Base-by-base conservation (phyloP, 2,888 invertebrate species). In the Lasioglossum oenotherae region DNA sequence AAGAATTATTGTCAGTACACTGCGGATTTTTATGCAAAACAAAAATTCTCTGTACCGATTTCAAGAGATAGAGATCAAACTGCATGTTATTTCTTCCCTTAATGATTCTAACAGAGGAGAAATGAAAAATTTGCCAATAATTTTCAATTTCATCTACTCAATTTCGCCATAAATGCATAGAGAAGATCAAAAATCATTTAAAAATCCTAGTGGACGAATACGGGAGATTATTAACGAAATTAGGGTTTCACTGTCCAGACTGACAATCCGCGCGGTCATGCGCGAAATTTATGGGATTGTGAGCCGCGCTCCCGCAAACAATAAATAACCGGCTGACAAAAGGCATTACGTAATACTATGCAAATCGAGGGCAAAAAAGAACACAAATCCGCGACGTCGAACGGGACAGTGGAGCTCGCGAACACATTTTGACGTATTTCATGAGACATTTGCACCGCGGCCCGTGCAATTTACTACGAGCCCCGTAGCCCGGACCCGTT, bases 371-470 rank as follows among this genome's bases (percentile, higher is more conserved):
- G 57, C 27, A 4, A 14, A 2, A 38, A 53, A 67, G 31, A 10
- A 67, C 31, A 46, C 16, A 46, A 57, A 60, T 53, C 10, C 35
- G 60, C 27, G 27, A 60, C 49, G 12, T 31, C 38, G 38, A 81
- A 44, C 49, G 27, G 14, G n/a, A 12, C 12, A n/a, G 31, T 38
- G n/a, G 31, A 27, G 27, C 16, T 16, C 67, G 16, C 67, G 27
- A 27, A 27, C 46, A 44, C 27, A 27, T 72, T 84, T 57, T 78
- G 67, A 60, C 74, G 71, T 46, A 79, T 79, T 85, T 69, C 75
- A 74, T 60, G 53, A 64, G 53, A 76, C 64, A 74, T 85, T 74
- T 67, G 35, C 60, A 53, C 71, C n/a, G 19, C 60, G 27, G 5
- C n/a, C 6, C 35, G 57, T 12, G 46, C 77, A 35, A 78, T 81